These are phyloP conservation scores for Aphelenchoides besseyi DNA, from an alignment of 1,140 invertebrate genomes.

Conservation along the genomic window DNA sequence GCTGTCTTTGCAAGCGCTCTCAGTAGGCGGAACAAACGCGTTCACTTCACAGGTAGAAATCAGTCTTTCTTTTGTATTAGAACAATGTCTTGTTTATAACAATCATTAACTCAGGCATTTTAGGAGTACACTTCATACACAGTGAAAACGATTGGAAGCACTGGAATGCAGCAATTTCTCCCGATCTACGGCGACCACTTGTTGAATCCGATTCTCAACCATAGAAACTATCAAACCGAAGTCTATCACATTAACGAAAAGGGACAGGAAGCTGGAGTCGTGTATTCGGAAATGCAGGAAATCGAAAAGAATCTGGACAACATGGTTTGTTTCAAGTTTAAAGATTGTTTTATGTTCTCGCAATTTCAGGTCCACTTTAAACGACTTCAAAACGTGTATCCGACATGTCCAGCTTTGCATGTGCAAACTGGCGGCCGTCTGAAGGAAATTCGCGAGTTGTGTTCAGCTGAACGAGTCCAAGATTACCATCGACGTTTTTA, in stretches of 20 bases:
- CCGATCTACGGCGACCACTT: conserved; percentile 87
- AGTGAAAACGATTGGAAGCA: conserved; percentile 78
- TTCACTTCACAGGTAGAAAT: background rate
- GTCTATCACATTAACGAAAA: conserved; percentile 83
- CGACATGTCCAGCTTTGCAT: conserved; percentile 1
- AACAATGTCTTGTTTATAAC: too few relatives aligned
- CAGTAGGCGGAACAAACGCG: conserved; percentile 30
- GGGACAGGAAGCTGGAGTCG: conserved; percentile 83
- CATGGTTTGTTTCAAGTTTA: too few relatives aligned
- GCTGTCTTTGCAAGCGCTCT: conserved; percentile 68
- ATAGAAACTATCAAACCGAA: conserved; percentile 73
- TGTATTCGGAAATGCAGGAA: conserved; percentile 89
- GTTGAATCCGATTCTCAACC: conserved; percentile 76
- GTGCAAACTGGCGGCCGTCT: conserved; percentile 68
- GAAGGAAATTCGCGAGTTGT: conserved; percentile 77
- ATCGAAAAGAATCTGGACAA: conserved; percentile 54
- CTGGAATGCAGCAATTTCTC: conserved; percentile 79
- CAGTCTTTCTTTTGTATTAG: conserved; percentile 2
- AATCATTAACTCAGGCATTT: too few relatives aligned
- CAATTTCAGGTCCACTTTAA: conserved; percentile 38
- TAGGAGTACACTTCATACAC: conserved; percentile 85
- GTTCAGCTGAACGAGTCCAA: conserved; percentile 76
- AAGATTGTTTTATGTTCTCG: too few relatives aligned
- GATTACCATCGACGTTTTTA: conserved; percentile 82
- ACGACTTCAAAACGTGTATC: conserved; percentile 29